phyloP scores from a whole-genome alignment of 2,888 invertebrate genomes.

The Laspeyria flexula region DNA sequence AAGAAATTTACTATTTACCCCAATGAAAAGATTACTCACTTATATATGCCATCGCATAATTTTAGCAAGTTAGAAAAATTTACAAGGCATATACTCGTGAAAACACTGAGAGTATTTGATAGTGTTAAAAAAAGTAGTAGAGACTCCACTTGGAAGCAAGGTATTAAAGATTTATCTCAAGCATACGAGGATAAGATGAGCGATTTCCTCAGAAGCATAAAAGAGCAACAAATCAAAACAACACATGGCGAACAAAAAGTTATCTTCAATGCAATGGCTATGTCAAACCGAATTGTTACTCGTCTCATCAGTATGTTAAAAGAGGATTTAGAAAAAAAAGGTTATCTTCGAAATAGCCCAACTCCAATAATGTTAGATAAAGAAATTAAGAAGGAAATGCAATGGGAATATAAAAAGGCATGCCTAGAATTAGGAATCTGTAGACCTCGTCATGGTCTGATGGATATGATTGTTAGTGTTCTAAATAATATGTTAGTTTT shows the following conservation, averaged over 20 bases:
- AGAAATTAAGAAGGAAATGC: conserved; percentile 47
- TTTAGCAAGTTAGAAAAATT: conserved; percentile 29
- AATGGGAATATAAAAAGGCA: conserved; percentile 45
- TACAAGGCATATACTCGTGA: conserved; percentile 51
- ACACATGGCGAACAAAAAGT: conserved; percentile 58
- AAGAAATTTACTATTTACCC: too few species aligned
- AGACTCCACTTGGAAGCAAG: conserved; percentile 30
- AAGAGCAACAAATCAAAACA: conserved; percentile 55
- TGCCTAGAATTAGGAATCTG: conserved; percentile 59
- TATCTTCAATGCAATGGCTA: conserved; percentile 60
- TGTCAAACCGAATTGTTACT: conserved; percentile 53
- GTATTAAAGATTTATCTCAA: conserved; percentile 41
- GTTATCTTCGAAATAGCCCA: not conserved
- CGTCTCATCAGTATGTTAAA: conserved; percentile 49
- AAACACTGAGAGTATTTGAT: conserved; percentile 55
- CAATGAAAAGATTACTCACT: too few species aligned
- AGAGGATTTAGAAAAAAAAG: conserved; percentile 26
- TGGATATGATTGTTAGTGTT: conserved; percentile 43
- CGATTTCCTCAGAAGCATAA: conserved; percentile 51
- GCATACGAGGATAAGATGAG: conserved; percentile 56
- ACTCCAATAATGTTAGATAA: conserved; percentile 34
- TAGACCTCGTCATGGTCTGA: conserved; percentile 41
- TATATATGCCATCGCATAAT: too few species aligned
- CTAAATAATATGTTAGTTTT: conserved; percentile 38
- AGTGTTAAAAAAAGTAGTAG: conserved; percentile 40